These are phyloP conservation scores for Noctua janthe DNA, from an alignment of 2,888 invertebrate genomes.

Conservation along the genomic window DNA sequence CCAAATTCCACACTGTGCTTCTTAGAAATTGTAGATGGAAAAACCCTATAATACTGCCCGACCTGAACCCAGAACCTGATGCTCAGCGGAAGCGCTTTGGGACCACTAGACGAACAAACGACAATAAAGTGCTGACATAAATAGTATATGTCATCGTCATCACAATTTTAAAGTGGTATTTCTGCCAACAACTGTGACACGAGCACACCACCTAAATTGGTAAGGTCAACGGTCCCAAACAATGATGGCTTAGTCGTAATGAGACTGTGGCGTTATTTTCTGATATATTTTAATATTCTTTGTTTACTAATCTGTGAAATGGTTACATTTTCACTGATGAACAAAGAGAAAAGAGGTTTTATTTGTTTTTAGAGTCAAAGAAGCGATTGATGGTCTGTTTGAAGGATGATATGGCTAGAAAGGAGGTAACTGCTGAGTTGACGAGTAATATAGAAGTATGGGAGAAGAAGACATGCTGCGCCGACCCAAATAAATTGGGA, in stretches of 20 bases:
- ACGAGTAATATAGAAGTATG: neutral
- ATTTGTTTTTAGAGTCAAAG: neutral
- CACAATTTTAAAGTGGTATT: slow-evolving; percentile 32
- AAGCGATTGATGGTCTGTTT: neutral
- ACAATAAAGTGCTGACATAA: neutral
- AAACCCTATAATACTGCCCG: too few species aligned
- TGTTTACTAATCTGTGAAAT: slow-evolving; percentile 16
- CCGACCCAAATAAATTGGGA: neutral
- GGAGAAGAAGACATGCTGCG: neutral
- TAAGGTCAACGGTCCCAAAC: slow-evolving; percentile 59
- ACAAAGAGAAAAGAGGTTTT: neutral
- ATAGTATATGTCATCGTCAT: neutral
- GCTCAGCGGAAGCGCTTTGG: neutral
- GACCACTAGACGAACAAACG: neutral
- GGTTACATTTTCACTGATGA: neutral
- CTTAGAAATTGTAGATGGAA: too few species aligned
- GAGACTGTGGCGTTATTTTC: slow-evolving; percentile 29
- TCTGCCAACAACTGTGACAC: slow-evolving; percentile 23
- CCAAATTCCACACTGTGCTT: neutral
- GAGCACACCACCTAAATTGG: slow-evolving; percentile 53
- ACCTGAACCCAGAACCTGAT: neutral
- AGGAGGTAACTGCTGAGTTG: neutral
- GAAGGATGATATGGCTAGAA: neutral
- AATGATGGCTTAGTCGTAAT: slow-evolving; percentile 54
- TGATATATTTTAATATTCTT: slow-evolving; percentile 51